Evolutionary conservation across 2,113 vertebrate genomes (phyloP).

Genomic region (Fulmarus glacialis): DNA sequence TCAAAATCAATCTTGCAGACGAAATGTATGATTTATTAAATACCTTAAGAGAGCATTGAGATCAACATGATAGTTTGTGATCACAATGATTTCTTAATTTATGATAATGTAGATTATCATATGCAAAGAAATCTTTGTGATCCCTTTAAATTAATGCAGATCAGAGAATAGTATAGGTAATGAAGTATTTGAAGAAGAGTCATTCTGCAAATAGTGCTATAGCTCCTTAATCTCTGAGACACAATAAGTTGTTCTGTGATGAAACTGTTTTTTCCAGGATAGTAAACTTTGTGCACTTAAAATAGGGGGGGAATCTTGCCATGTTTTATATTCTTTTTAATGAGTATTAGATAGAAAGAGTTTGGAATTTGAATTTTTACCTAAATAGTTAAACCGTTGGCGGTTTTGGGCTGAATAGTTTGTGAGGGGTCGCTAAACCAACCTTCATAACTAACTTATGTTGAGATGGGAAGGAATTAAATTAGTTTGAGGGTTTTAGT

Average conservation of each 20-base stretch:
- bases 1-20: not conserved
- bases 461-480: not conserved
- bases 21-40: not conserved
- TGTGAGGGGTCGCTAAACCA: not conserved
- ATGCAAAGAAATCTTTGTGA: constrained; percentile 30
- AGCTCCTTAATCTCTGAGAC: constrained; percentile 18
- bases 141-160: constrained; percentile 8
- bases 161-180: constrained; percentile 28
- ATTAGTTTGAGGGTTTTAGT: not conserved
- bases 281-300: not conserved
- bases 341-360: not conserved
- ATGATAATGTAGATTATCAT: constrained; percentile 16
- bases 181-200: constrained; percentile 41
- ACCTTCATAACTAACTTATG: not conserved
- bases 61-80: constrained; percentile 25
- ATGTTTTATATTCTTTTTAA: not conserved
- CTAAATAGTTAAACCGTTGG: not conserved
- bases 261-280: constrained; percentile 5
- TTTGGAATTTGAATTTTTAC: not conserved
- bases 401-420: not conserved
- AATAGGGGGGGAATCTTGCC: not conserved
- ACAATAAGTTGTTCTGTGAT: not conserved
- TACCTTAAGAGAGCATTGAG: not conserved
- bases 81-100: constrained; percentile 18
- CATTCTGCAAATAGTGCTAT: constrained; percentile 26